Evolutionary conservation across 2,888 invertebrate genomes (phyloP).

Genomic region (Nephrocerus scutellatus): DNA sequence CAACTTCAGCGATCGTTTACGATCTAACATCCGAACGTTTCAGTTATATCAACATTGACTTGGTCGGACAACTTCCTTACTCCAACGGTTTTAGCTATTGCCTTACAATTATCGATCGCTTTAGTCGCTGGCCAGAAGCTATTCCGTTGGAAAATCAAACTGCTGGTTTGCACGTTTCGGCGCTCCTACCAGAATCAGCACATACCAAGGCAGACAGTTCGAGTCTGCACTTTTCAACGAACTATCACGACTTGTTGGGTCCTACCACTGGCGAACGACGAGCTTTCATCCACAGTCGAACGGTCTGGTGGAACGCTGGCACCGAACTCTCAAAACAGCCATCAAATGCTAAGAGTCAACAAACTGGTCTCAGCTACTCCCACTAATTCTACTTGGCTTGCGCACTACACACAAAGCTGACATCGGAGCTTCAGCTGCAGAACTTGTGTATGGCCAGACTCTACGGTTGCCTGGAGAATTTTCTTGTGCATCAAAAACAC

Average conservation of each 20-base stretch:
- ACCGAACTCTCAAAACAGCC: conserved; percentile 8
- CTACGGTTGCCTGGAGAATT: too few relatives aligned
- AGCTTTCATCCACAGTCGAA: conserved; percentile 15
- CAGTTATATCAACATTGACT: conserved; percentile 43
- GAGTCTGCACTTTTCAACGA: conserved; percentile 5
- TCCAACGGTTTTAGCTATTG: conserved; percentile 32
- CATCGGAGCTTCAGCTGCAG: conserved; percentile 11
- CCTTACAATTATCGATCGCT: conserved; percentile 30
- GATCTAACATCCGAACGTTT: conserved; percentile 19
- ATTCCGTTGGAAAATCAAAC: conserved; percentile 22
- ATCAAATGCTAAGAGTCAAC: conserved; percentile 9
- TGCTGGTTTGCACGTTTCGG: conserved; percentile 45
- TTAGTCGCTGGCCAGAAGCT: conserved; percentile 26
- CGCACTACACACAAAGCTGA: conserved; percentile 13
- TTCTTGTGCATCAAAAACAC: too few relatives aligned
- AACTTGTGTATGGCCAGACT: too few relatives aligned
- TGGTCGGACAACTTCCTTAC: conserved; percentile 43
- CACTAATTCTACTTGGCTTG: conserved; percentile 10
- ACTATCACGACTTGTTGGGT: conserved; percentile 5
- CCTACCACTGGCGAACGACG: conserved; percentile 7
- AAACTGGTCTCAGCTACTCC: conserved; percentile 14
- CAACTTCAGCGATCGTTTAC: neutral
- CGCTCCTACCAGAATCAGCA: conserved; percentile 33
- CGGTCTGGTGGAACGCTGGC: conserved; percentile 15
- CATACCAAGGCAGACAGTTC: conserved; percentile 15